Base-by-base conservation (phyloP, 2,888 invertebrate genomes). In the Macaria liturata region DNA sequence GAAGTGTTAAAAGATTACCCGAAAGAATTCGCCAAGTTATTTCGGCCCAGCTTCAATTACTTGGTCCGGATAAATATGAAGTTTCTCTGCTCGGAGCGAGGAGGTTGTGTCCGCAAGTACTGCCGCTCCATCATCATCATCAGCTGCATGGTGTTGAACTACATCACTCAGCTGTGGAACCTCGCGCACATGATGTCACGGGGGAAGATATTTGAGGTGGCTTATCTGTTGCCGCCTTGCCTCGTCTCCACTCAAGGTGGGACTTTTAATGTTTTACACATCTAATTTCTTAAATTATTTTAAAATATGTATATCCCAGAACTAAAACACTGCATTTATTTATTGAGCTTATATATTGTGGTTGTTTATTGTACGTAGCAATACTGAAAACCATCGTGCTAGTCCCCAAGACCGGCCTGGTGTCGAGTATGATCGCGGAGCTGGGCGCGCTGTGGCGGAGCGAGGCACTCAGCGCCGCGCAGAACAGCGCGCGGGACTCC, bases 381-480 rank as follows among this genome's bases (percentile, higher is more conserved):
- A 31, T 65, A 20, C n/a, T 73, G 0, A 76, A 73, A 53, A 62
- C 48, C n/a, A 3, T 64, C 1, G 32, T 72, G 4, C 9, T 79
- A 3, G 49, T 71, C 31, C 59, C 67, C 0, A 67, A 72, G 3
- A 67, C 61, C 5, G 31, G 48, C 0, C 50, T 70, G 46, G n/a
- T 76, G 20, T 62, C 69, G 3, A 40, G 9, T 3, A 67, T 73
- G n/a, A 69, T 78, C 42, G 57, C 61, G 42, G 67, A 74, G 6
- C 54, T 78, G 5, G 77, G 75, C 0, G 30, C 31, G 5, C 31
- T 74, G n/a, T 76, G 78, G 77, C 71, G 70, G 43, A 63, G 59
- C 0, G 46, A 57, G 1, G 65, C 61, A 4, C 56, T 74, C 20
- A 72, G 62, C 0, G 46, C 64, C 8, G 48, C 43, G 34, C 76